These are phyloP conservation scores for Malaclemys terrapin DNA, from an alignment of 2,113 vertebrate species.

Conservation along the genomic window DNA sequence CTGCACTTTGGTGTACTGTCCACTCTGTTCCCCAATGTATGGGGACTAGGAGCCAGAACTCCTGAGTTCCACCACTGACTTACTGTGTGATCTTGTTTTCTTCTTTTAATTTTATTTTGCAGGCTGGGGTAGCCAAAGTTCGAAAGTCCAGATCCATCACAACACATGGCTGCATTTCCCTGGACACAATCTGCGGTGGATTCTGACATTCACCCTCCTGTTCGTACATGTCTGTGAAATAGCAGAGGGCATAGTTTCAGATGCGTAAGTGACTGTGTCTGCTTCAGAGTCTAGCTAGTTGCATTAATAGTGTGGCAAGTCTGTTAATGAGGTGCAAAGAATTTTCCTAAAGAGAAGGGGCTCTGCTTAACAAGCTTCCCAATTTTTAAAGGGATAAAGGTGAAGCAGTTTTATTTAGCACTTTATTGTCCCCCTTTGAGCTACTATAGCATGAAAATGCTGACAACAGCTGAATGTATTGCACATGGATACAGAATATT, in stretches of 20 bases:
- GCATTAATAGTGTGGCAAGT: neutral
- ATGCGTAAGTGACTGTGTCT: conserved; percentile 82
- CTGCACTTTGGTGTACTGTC: neutral
- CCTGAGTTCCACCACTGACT: neutral
- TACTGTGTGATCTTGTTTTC: neutral
- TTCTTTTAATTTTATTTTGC: neutral
- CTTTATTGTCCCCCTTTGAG: neutral
- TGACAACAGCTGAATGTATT: neutral
- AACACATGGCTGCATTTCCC: conserved; percentile 99
- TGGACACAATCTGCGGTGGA: conserved; percentile 96
- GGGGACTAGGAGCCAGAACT: neutral
- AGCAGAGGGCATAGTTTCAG: conserved; percentile 94
- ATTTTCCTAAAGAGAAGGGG: neutral
- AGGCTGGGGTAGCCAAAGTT: conserved; percentile 99
- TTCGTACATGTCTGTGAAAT: conserved; percentile 98
- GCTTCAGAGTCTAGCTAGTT: neutral
- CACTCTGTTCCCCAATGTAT: neutral
- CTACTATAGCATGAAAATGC: neutral
- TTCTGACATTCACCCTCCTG: conserved; percentile 94
- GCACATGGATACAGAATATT: neutral
- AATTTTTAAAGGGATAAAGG: neutral
- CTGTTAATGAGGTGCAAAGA: neutral
- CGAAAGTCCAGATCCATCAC: conserved; percentile 98
- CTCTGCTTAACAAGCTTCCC: neutral
- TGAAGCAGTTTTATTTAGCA: neutral